A percentile compares a stretch with the other conserved stretches of the same genome.
phyloP scores from a whole-genome alignment of 2,888 invertebrate genomes.

The Plagodis dolabraria region DNA sequence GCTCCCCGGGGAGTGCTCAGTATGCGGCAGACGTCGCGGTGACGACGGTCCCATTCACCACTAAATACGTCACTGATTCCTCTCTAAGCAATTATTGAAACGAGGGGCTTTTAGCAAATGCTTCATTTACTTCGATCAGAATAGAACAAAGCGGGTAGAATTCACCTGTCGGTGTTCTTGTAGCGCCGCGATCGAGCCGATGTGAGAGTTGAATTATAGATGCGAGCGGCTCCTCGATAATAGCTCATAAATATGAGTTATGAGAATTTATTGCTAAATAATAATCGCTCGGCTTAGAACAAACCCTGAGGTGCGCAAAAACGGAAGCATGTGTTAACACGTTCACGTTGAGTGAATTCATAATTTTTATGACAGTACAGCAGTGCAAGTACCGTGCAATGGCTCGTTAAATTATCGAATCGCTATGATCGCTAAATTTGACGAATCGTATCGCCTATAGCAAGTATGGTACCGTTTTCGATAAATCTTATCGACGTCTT shows the following conservation, averaged over 20 bases:
- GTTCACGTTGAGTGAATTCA: neutral
- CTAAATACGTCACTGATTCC: constrained; percentile 17
- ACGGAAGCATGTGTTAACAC: constrained; percentile 10
- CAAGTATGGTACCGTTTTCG: too few species aligned
- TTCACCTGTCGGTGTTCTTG: neutral
- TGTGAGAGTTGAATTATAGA: constrained; percentile 35
- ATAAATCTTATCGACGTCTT: too few species aligned
- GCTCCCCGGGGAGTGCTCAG: constrained; percentile 19
- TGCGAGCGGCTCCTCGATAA: constrained; percentile 34
- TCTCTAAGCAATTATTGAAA: constrained; percentile 27
- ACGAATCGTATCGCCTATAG: too few species aligned
- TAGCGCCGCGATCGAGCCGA: constrained; percentile 9
- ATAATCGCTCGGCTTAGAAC: constrained; percentile 35
- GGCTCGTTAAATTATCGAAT: too few species aligned
- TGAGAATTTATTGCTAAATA: constrained; percentile 45
- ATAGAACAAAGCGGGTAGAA: neutral
- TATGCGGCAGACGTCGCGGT: constrained; percentile 23
- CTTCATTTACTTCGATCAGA: constrained; percentile 19
- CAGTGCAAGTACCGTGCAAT: too few species aligned
- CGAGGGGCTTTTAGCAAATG: constrained; percentile 6
- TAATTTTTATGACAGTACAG: too few species aligned
- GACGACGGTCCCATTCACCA: neutral
- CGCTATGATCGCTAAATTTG: too few species aligned
- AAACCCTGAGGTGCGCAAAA: constrained; percentile 28
- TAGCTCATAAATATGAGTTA: constrained; percentile 42